A percentile compares a stretch with the other conserved stretches of the same genome.
These are phyloP conservation scores for Sinosuthora webbiana DNA, from an alignment of 2,113 vertebrate species.

Conservation along the genomic window DNA sequence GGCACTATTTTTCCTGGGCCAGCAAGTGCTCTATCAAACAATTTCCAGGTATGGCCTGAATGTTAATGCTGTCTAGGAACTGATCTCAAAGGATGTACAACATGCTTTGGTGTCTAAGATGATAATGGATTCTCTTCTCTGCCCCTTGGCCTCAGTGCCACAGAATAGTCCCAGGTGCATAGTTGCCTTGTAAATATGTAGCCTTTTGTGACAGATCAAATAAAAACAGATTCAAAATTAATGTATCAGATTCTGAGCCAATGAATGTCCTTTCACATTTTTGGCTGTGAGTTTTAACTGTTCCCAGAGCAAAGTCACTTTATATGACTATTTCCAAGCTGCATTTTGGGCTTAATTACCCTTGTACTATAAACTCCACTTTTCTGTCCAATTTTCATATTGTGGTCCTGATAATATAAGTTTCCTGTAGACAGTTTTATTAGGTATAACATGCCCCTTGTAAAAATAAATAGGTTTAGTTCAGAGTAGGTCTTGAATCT, in stretches of 20 bases:
- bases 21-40: background rate
- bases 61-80: background rate
- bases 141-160: background rate
- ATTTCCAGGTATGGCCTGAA: background rate
- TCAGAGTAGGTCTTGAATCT: background rate
- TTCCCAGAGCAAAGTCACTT: background rate
- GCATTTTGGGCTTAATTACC: background rate
- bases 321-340: background rate
- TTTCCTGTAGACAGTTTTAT: background rate
- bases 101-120: background rate
- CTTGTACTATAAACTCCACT: background rate
- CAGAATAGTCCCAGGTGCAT: background rate
- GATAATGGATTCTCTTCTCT: background rate
- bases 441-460: background rate
- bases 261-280: background rate
- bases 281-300: background rate
- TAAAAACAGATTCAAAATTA: background rate
- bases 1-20: background rate
- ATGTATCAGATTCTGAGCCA: background rate
- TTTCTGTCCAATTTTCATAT: background rate
- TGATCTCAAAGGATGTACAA: background rate
- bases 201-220: background rate
- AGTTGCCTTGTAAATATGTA: background rate
- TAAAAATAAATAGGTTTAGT: background rate
- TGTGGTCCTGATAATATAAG: background rate